These are phyloP conservation scores for Tipula vernalis DNA, from an alignment of 2,888 invertebrate species.

Conservation along the genomic window DNA sequence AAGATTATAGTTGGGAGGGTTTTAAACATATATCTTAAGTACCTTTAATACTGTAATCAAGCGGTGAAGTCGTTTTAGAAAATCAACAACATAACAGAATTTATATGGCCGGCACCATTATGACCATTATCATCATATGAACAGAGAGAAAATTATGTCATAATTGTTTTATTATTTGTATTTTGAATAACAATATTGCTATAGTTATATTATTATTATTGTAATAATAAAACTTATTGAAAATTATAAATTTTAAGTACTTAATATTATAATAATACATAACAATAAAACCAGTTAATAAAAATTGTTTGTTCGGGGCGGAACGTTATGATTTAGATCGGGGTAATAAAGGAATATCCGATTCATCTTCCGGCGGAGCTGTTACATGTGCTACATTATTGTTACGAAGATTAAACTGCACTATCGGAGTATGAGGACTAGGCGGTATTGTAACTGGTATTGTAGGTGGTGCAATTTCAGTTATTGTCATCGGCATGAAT, in stretches of 20 bases:
- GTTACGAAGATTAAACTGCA: background rate
- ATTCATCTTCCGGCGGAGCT: background rate
- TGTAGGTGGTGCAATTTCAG: background rate
- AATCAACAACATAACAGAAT: background rate
- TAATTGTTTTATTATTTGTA: background rate
- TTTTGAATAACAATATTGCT: background rate
- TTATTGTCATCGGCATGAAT: too few relatives aligned
- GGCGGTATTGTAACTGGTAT: background rate
- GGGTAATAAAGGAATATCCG: conserved; percentile 1
- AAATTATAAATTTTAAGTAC: background rate
- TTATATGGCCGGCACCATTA: background rate
- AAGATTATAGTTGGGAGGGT: background rate
- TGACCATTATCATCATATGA: background rate
- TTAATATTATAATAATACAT: background rate
- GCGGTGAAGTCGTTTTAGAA: background rate
- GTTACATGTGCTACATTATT: background rate
- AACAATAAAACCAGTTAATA: background rate
- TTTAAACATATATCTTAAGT: background rate
- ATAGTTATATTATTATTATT: background rate
- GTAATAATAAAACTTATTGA: background rate
- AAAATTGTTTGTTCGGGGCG: background rate
- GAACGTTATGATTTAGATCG: conserved; percentile 11
- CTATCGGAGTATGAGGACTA: background rate
- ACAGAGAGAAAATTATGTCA: background rate
- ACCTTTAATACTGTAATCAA: background rate